Evolutionary conservation across 53 echinoderm and acorn worm genomes (phyloP), one percentile per base, ranked within the genome.

Genomic region (Mesocentrotus franciscanus): DNA sequence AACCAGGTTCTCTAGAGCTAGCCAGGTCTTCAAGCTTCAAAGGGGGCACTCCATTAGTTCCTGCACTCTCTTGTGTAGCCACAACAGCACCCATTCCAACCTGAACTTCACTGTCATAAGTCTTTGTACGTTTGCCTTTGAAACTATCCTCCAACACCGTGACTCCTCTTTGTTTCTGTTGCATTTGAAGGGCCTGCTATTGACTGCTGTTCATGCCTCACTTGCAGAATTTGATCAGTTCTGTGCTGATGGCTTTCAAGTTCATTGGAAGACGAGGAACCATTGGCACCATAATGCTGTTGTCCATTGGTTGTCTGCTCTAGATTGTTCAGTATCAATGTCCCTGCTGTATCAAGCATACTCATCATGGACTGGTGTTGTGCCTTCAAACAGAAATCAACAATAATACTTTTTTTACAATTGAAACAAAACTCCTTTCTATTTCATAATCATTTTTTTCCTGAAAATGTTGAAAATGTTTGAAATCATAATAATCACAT

Each of bases 321-420:
- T 24, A 87, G 71, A 66, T 94, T 85, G 6, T 39, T 39, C 15
- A 94, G 56, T 9, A 85, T 64, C 68, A 94, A 20, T 24, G 95
- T 94, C 15, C 95, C 95, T 68, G 85, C 95, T 24, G 95, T 94
- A 16, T 94, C 95, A 0, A 94, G 56, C 95, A 94, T 85, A 36
- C 87, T 94, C 95, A 94, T 94, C 95, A 94, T 85, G 71, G 95
- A 94, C 27, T 85, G 85, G 33, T 94, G 95, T 64, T 94, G 95
- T 15, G 95, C 95, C 95, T 94, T 87, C 57, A 58, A 35, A 87
- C 22, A 66, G 58, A 64, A 34, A 64, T 36, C 62, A 89, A 64
- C 91, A 64, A 66, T 1, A 75, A 75, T 27, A 75, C 10, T 26
- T 75, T 75, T 75, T n/a, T 75, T 75, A 0, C 62, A 62, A 16